These are phyloP conservation scores for Phrynosoma platyrhinos DNA, from an alignment of 2,113 vertebrate species.

Conservation along the genomic window DNA sequence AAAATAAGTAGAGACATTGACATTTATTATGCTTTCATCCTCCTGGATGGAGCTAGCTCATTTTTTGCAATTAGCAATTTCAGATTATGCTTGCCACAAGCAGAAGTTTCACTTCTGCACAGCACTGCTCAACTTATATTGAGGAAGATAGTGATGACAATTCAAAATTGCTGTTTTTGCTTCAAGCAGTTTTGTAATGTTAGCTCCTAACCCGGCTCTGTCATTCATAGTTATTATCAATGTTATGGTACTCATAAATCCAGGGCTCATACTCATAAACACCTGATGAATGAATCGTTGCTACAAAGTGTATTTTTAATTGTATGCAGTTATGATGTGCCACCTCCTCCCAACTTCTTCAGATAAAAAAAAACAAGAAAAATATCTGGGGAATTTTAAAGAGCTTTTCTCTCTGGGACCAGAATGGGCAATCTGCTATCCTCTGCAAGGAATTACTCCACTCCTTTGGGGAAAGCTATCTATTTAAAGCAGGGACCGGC, in stretches of 20 bases:
- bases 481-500: too few species aligned
- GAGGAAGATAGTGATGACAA: neutral
- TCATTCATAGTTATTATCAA: neutral
- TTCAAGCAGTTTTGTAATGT: neutral
- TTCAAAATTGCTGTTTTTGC: neutral
- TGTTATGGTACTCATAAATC: slow-evolving; percentile 58
- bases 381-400: neutral
- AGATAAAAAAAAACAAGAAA: slow-evolving; percentile 25
- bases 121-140: neutral
- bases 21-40: neutral
- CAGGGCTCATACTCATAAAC: slow-evolving; percentile 53
- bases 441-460: neutral
- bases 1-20: neutral
- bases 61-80: slow-evolving; percentile 9
- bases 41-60: neutral
- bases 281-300: slow-evolving; percentile 41
- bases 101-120: neutral
- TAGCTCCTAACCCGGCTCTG: neutral
- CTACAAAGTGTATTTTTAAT: slow-evolving; percentile 35
- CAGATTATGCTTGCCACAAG: neutral
- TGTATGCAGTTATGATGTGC: neutral
- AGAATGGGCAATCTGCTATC: neutral
- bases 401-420: neutral
- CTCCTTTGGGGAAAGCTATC: neutral
- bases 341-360: neutral